Evolutionary conservation across 2,888 invertebrate species (phyloP).

Genomic region (Dastarcus helophoroides): DNA sequence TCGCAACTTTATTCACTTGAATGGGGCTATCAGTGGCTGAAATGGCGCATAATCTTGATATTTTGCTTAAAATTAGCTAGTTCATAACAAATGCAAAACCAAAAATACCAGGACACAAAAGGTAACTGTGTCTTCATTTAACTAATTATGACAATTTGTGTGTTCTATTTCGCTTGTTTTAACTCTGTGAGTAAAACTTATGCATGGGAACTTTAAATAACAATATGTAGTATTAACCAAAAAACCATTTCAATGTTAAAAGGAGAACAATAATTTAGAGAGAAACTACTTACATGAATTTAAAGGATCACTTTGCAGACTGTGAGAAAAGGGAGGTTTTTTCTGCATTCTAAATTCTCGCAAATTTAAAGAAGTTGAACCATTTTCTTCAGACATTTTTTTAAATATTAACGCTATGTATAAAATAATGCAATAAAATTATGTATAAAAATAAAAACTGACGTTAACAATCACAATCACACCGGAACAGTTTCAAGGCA

Average conservation of each 20-base stretch:
- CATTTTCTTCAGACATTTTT: slow-evolving; percentile 38
- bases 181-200: slow-evolving; percentile 14
- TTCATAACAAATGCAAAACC: too few species aligned
- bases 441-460: too few species aligned
- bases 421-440: too few species aligned
- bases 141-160: too few species aligned
- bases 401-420: too few species aligned
- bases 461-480: too few species aligned
- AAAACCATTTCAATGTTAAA: slow-evolving; percentile 8
- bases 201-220: slow-evolving; percentile 17
- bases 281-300: slow-evolving; percentile 22
- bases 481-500: too few species aligned
- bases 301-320: slow-evolving; percentile 19
- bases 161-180: slow-evolving; percentile 14
- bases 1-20: slow-evolving; percentile 13
- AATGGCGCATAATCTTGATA: too few species aligned
- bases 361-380: slow-evolving; percentile 50
- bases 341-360: slow-evolving; percentile 60
- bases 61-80: too few species aligned
- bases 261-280: not conserved
- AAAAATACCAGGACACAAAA: too few species aligned
- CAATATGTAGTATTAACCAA: slow-evolving; percentile 8
- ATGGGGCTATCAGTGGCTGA: too few species aligned
- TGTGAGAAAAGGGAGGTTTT: slow-evolving; percentile 38
- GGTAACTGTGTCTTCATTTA: too few species aligned